phyloP scores from a whole-genome alignment of 2,113 vertebrate genomes.

The Pseudolaguvia tuberculata region DNA sequence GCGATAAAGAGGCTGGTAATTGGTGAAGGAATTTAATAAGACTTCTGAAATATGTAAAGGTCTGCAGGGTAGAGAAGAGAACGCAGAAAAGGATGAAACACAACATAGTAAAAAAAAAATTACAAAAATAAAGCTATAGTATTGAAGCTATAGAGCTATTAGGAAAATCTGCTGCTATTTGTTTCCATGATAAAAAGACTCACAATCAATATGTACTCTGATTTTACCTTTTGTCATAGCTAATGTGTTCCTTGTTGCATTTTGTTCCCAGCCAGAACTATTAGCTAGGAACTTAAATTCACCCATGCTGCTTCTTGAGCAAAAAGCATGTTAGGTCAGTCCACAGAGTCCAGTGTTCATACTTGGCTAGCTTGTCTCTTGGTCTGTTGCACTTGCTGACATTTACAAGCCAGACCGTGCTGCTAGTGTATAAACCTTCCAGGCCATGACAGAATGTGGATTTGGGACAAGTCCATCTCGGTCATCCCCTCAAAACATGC shows the following conservation, averaged over 20 bases:
- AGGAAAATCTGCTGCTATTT: constrained; percentile 17
- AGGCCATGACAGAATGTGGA: constrained; percentile 61
- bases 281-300: constrained; percentile 10
- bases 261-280: background rate
- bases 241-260: background rate
- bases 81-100: constrained; percentile 1
- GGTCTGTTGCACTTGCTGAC: constrained; percentile 64
- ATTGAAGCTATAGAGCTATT: background rate
- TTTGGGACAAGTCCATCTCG: constrained; percentile 61
- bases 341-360: constrained; percentile 42
- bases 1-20: constrained; percentile 62
- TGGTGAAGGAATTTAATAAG: constrained; percentile 75
- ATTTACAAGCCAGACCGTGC: constrained; percentile 66
- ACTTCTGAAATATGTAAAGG: constrained; percentile 71
- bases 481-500: constrained; percentile 55
- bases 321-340: constrained; percentile 10
- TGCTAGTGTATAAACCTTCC: constrained; percentile 57
- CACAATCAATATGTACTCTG: constrained; percentile 11
- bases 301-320: background rate
- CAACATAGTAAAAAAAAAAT: background rate
- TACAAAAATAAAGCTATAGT: constrained; percentile 5
- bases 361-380: constrained; percentile 50
- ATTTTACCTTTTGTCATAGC: constrained; percentile 6
- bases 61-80: constrained; percentile 33
- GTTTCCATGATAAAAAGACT: constrained; percentile 1